Evolutionary conservation across 2,888 invertebrate species (phyloP), one percentile per base, ranked within the genome.

Genomic region (Agonopterix subpropinquella): DNA sequence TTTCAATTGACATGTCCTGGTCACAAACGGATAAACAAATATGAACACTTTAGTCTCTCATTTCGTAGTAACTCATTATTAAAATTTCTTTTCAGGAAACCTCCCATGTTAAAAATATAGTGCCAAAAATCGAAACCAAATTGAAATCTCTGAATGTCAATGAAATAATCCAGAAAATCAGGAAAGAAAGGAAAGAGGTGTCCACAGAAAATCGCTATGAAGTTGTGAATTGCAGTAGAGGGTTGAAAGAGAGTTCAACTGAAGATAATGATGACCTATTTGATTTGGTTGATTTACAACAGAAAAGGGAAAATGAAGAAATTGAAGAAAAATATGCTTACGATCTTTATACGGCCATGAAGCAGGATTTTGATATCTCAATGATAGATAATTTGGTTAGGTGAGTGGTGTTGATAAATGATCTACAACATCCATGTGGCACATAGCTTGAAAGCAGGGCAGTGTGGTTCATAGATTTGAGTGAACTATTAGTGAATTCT

Each of bases 381-480:
- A 80, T 83, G 80, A 59, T 89, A 56, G 86, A 89, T 67, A 71
- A 84, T 56, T 59, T 85, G 51, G 72, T 85, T 3, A 76, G 85
- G 89, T 88, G 51, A 53, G 67, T 18, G 18, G 2, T 18, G 18
- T 18, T 18, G 3, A 18, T 18, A 4, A 18, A 4, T 18, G 18
- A 18, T 18, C 18, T 18, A 18, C 2, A 18, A 18, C 2, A 18
- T 4, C 18, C 18, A 18, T 18, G 18, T 4, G 18, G 18, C 13
- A 13, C 2, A 2, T 13, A 13, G 13, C 13, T 13, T 13, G 2
- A 13, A 13, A 13, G 13, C 13, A 13, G 13, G 1, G 13, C 13
- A 13, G 2, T 13, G 13, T 13, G 13, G 13, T 13, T 13, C n/a
- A n/a, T n/a, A n/a, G 13, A 13, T 13, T 13, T 13, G 2, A 13